Evolutionary conservation across 2,113 vertebrate species (phyloP).

Genomic region (Genyomyrus donnyi): DNA sequence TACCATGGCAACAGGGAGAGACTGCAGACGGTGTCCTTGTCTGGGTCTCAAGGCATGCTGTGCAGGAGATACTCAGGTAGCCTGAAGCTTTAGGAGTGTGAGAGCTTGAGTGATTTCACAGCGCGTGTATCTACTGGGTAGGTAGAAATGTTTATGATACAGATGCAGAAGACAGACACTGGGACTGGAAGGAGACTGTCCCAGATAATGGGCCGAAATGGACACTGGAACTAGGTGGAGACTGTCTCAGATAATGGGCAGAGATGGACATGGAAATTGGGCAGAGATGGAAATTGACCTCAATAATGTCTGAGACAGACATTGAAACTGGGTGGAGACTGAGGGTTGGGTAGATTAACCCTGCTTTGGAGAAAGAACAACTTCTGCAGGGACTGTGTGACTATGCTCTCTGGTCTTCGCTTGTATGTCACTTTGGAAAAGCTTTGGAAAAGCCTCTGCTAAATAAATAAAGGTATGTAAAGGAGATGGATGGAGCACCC

Average conservation of each 20-base stretch:
- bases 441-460: neutral
- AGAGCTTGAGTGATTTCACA: neutral
- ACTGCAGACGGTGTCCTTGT: neutral
- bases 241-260: neutral
- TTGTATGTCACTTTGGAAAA: neutral
- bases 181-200: neutral
- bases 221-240: neutral
- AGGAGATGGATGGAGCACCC: neutral
- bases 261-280: neutral
- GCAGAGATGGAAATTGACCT: neutral
- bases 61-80: neutral
- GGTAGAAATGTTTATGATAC: neutral
- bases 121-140: neutral
- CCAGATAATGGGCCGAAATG: neutral
- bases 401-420: neutral
- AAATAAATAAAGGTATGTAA: neutral
- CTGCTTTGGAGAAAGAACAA: neutral
- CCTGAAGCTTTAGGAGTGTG: neutral
- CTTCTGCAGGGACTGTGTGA: neutral
- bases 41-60: neutral
- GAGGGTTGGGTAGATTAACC: neutral
- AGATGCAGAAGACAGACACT: neutral
- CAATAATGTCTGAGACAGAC: neutral
- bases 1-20: conserved; percentile 17
- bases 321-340: neutral